A percentile compares a stretch with the other conserved stretches of the same genome.
Evolutionary conservation across 2,113 vertebrate genomes (phyloP).

Genomic region (Arenaria interpres): DNA sequence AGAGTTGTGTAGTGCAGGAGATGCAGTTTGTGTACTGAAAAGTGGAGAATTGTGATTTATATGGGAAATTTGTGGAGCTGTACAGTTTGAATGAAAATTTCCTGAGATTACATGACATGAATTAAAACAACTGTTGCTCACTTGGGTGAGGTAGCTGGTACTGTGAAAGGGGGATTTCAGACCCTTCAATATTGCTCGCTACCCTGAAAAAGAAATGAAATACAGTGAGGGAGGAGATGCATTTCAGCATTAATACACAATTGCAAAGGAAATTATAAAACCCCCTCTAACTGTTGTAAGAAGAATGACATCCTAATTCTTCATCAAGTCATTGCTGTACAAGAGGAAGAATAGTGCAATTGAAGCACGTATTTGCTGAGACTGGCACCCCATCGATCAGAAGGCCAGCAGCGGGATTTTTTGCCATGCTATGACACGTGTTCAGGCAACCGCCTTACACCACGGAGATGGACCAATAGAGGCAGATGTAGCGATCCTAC

Average conservation of each 20-base stretch:
- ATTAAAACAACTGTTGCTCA: not conserved
- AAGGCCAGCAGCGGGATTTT: not conserved
- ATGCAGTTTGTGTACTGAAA: not conserved
- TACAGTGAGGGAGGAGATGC: not conserved
- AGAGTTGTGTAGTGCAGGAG: rapidly evolving
- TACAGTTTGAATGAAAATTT: not conserved
- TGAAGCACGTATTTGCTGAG: rapidly evolving
- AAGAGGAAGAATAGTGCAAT: not conserved
- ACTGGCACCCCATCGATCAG: not conserved
- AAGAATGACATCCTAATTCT: not conserved
- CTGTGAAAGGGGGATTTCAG: not conserved
- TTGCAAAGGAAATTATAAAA: not conserved
- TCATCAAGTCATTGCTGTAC: not conserved
- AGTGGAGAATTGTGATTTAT: not conserved
- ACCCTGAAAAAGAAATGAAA: not conserved
- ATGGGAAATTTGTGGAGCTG: not conserved
- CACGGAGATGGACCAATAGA: not conserved
- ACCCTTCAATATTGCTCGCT: not conserved
- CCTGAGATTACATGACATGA: not conserved
- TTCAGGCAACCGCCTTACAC: not conserved
- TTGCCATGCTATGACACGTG: rapidly evolving
- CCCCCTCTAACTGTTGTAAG: not conserved
- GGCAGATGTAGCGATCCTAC: not conserved
- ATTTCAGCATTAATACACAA: not conserved
- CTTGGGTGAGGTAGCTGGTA: not conserved